A percentile compares a stretch with the other conserved stretches of the same genome.
Conservation (phyloP, 2,888 invertebrate genomes). For the Drosophila prolongata region DNA sequence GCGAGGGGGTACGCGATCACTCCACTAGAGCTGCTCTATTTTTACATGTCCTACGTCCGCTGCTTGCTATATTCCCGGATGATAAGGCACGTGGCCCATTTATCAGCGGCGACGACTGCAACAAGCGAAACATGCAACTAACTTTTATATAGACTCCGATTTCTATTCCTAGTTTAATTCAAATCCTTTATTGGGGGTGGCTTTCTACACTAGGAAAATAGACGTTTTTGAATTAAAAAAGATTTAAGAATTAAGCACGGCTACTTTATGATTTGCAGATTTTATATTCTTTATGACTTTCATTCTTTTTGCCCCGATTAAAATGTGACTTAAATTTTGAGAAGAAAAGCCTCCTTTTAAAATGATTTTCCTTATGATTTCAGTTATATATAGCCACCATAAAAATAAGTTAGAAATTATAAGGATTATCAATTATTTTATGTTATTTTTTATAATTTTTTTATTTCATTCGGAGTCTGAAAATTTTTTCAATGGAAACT, state of each 20-base stretch:
- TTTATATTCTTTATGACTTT: no score
- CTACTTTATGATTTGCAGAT: no score
- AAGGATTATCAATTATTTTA: no score
- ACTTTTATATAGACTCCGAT: slow-evolving; percentile 43
- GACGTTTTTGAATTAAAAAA: neutral
- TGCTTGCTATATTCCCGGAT: slow-evolving; percentile 64
- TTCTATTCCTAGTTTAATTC: slow-evolving; percentile 34
- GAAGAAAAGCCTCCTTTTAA: no score
- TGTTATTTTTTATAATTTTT: no score
- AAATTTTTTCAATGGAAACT: no score
- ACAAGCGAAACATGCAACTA: slow-evolving; percentile 67
- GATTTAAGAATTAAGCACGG: no score
- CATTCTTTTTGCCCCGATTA: no score
- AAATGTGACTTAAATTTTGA: no score
- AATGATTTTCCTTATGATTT: no score
- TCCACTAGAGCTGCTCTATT: slow-evolving; percentile 24
- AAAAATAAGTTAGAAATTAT: neutral
- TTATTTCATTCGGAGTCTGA: no score
- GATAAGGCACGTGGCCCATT: slow-evolving; percentile 84
- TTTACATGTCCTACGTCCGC: slow-evolving; percentile 46
- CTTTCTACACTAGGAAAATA: slow-evolving; percentile 2
- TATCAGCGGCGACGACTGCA: slow-evolving; percentile 69
- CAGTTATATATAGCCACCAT: no score
- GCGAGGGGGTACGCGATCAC: slow-evolving; percentile 50
- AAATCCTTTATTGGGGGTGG: slow-evolving; percentile 33